Evolutionary conservation across 2,113 vertebrate genomes (phyloP).

Genomic region (Pygoscelis antarcticus): DNA sequence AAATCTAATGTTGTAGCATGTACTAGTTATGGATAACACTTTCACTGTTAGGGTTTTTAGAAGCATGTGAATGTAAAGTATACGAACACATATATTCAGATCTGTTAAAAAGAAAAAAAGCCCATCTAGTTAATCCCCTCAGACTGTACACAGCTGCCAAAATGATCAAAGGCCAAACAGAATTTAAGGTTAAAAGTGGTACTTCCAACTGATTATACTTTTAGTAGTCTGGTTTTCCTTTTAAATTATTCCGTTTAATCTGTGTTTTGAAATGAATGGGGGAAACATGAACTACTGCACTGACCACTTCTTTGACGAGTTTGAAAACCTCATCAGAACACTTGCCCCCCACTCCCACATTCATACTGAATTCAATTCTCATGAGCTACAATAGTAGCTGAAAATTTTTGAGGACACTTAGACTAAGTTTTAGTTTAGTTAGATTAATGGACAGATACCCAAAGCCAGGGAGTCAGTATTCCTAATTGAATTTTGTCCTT

Average conservation of each 20-base stretch:
- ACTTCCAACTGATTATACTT: background rate
- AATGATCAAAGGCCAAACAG: background rate
- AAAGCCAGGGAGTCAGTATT: background rate
- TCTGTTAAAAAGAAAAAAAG: background rate
- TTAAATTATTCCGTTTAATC: background rate
- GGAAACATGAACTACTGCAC: background rate
- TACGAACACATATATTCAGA: background rate
- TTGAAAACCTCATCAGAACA: background rate
- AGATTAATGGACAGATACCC: background rate
- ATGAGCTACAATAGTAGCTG: background rate
- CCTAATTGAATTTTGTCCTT: background rate
- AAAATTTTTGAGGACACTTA: background rate
- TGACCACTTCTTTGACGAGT: background rate
- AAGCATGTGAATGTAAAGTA: background rate
- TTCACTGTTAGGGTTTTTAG: background rate
- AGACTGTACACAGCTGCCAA: background rate
- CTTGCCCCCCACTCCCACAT: background rate
- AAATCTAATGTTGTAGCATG: background rate
- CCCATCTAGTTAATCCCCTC: background rate
- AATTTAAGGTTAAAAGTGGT: background rate
- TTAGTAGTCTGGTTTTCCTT: background rate
- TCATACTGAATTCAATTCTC: background rate
- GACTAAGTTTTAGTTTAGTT: background rate
- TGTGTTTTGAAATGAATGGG: background rate
- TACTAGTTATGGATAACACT: background rate